Percentiles rank a stretch among this genome's conserved stretches.
Evolutionary conservation across 2,888 invertebrate species (phyloP).

Genomic region (Chouioia cunea): DNA sequence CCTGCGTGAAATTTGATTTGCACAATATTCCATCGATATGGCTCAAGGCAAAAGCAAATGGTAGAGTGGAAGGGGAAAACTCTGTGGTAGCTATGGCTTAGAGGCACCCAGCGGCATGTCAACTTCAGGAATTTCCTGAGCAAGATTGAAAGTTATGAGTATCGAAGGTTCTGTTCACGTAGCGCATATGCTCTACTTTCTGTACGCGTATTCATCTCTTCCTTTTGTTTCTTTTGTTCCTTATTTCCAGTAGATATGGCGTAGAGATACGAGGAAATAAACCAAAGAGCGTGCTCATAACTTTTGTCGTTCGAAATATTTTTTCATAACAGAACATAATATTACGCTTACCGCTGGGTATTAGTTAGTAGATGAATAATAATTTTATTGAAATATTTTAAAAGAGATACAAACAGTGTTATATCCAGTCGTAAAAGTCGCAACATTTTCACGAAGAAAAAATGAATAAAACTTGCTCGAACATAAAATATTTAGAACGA

Average conservation of each 20-base stretch:
- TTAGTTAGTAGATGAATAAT: too few relatives aligned
- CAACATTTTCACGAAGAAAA: too few relatives aligned
- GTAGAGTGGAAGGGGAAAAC: background rate
- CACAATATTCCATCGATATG: constrained; percentile 10
- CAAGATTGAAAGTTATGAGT: constrained; percentile 29
- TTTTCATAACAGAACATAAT: too few relatives aligned
- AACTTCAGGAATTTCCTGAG: constrained; percentile 15
- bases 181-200: constrained; percentile 2
- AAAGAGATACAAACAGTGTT: too few relatives aligned
- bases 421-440: too few relatives aligned
- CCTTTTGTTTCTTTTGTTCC: constrained; percentile 4
- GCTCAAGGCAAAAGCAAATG: background rate
- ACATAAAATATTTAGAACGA: too few relatives aligned
- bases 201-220: background rate
- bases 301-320: too few relatives aligned
- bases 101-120: constrained; percentile 15
- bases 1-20: constrained; percentile 19
- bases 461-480: too few relatives aligned
- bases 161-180: constrained; percentile 21
- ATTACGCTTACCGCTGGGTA: too few relatives aligned
- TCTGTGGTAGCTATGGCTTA: background rate
- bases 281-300: background rate
- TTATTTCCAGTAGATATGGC: background rate
- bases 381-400: too few relatives aligned
- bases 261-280: background rate